These are phyloP conservation scores for Zophobas atratus DNA, from an alignment of 1,140 invertebrate genomes.

Conservation along the genomic window DNA sequence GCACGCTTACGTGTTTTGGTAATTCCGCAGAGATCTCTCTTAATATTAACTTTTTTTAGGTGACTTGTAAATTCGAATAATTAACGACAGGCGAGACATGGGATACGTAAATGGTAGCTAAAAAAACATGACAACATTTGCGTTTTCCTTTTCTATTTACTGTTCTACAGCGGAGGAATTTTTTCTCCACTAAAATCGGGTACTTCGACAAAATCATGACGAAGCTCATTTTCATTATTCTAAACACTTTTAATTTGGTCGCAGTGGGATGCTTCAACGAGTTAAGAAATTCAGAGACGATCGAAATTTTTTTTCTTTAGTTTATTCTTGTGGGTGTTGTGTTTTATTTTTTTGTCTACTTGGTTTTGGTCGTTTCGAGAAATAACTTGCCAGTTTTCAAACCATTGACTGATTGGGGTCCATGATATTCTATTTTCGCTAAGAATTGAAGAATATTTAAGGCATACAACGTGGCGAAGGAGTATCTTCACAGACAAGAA, in stretches of 20 bases:
- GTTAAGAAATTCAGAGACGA: slow-evolving; percentile 43
- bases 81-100: too few relatives aligned
- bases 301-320: slow-evolving; percentile 7
- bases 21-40: too few relatives aligned
- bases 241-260: slow-evolving; percentile 17
- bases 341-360: background rate
- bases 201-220: slow-evolving; percentile 5
- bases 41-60: too few relatives aligned
- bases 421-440: slow-evolving; percentile 7
- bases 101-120: too few relatives aligned
- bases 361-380: background rate
- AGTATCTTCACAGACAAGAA: slow-evolving; percentile 45
- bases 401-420: slow-evolving; percentile 31
- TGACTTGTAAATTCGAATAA: too few relatives aligned
- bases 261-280: slow-evolving; percentile 45
- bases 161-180: slow-evolving; percentile 9
- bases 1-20: too few relatives aligned
- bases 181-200: slow-evolving; percentile 6
- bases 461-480: slow-evolving; percentile 35
- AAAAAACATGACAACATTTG: slow-evolving; percentile 10
- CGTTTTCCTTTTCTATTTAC: background rate
- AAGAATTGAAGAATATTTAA: slow-evolving; percentile 45
- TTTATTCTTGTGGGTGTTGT: slow-evolving; percentile 9
- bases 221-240: slow-evolving; percentile 20
- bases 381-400: slow-evolving; percentile 8